A percentile compares a stretch with the other conserved stretches of the same genome.
These are phyloP conservation scores for Macaria liturata DNA, from an alignment of 2,888 invertebrate species.

Conservation along the genomic window DNA sequence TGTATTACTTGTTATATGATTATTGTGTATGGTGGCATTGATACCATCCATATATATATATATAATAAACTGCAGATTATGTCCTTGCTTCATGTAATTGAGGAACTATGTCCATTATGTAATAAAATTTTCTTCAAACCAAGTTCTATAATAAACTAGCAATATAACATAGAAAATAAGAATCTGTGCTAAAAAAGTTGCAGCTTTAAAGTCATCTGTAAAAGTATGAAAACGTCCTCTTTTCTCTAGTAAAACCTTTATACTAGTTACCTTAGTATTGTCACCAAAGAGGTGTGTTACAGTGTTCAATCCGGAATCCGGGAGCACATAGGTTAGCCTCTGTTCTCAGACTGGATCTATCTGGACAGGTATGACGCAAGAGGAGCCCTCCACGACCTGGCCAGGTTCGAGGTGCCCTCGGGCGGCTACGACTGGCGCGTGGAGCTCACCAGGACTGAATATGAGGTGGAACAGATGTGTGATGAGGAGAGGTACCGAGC, in stretches of 20 bases:
- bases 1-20: constrained; percentile 40
- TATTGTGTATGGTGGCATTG: constrained; percentile 8
- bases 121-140: too few relatives aligned
- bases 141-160: too few relatives aligned
- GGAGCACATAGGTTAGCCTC: constrained; percentile 3
- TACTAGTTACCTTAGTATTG: too few relatives aligned
- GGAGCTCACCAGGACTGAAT: constrained; percentile 88
- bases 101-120: too few relatives aligned
- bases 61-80: too few relatives aligned
- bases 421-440: constrained; percentile 86
- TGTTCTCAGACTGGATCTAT: constrained; percentile 33
- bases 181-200: too few relatives aligned
- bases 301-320: constrained; percentile 12
- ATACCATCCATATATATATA: background rate
- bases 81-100: too few relatives aligned
- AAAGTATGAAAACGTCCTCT: too few relatives aligned
- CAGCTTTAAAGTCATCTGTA: too few relatives aligned
- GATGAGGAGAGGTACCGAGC: constrained; percentile 98
- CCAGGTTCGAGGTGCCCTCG: constrained; percentile 89
- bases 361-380: constrained; percentile 95
- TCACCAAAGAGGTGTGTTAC: background rate
- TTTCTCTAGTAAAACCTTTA: too few relatives aligned
- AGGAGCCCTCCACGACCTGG: constrained; percentile 94
- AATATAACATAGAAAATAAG: too few relatives aligned
- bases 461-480: constrained; percentile 94